Evolutionary conservation across 2,797 vertebrate genomes (phyloP).

Genomic region (Synanceia verrucosa): DNA sequence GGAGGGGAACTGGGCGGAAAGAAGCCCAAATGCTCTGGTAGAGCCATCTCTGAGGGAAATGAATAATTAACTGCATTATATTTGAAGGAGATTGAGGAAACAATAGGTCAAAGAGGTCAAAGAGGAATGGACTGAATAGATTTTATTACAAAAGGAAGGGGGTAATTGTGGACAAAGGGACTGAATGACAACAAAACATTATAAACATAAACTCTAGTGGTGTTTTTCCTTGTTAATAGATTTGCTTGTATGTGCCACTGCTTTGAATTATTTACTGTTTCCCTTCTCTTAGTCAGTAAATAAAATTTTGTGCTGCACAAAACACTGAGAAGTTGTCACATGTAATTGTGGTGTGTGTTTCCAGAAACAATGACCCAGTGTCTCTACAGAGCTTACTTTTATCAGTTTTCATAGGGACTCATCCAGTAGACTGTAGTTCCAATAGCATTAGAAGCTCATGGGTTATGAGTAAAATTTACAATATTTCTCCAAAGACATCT

Average conservation of each 20-base stretch:
- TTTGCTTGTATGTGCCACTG: background rate
- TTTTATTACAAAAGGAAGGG: background rate
- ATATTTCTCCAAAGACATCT: background rate
- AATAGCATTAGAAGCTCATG: background rate
- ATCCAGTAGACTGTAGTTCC: background rate
- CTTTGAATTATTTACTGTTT: background rate
- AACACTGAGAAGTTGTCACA: background rate
- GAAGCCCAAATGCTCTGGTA: constrained; percentile 8
- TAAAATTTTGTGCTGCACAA: background rate
- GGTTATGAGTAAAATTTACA: background rate
- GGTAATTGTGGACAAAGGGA: background rate
- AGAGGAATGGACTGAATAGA: background rate
- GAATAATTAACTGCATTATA: constrained; percentile 51
- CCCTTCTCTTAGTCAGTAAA: background rate
- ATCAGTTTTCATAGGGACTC: background rate
- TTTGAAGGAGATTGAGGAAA: constrained; percentile 13
- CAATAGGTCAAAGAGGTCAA: background rate
- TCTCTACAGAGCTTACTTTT: background rate
- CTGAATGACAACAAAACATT: background rate
- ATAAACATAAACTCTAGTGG: background rate
- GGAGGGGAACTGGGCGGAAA: background rate
- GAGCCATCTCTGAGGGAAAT: constrained; percentile 16
- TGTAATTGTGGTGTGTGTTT: background rate
- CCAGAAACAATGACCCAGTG: background rate
- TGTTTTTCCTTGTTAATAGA: background rate